Base-by-base conservation (phyloP, 2,113 vertebrate species). In the Hydropotes inermis region DNA sequence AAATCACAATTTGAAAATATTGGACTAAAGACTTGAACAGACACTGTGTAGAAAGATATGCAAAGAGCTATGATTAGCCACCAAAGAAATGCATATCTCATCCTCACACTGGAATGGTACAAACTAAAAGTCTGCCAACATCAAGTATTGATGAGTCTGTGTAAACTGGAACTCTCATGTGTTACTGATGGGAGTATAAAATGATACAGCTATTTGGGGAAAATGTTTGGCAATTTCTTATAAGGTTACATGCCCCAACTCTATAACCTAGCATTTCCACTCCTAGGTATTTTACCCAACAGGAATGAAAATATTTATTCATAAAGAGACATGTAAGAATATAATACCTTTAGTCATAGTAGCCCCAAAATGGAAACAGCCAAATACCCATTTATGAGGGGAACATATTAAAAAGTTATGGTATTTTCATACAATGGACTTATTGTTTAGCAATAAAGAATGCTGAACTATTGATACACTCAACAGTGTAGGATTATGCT, bases 291-390 rank as follows among this genome's bases (percentile, higher is more conserved):
- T 94, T 93, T 92, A 85, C 54, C 45, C 27, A 58, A 74, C 64
- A 94, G 78, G 78, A 96, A 47, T 50, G 54, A 82, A 95, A 95
- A 81, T 90, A 30, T 5, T 45, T 96, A 16, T 86, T 85, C 79
- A 50, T 39, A 94, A 64, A 91, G 45, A 76, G 14, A 58, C 43
- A 9, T 52, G 33, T 0, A 76, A 74, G 54, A 82, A 36, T 47
- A 67, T 79, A 61, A 28, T 64, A 15, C 36, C 28, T 81, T 93
- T 81, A 50, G 78, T 81, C 7, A 6, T 87, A 85, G 79, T 91
- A 61, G 10, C 36, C 23, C 47, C 45, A 9, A 61, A 54, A 39
- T 81, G 21, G 36, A 88, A 89, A 88, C 30, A 88, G 58, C 50
- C 47, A 57, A 67, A 25, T 36, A 5, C 5, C 43, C 43, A 74